Evolutionary conservation across 2,888 invertebrate genomes (phyloP).

Genomic region (Drosophila meridiana): DNA sequence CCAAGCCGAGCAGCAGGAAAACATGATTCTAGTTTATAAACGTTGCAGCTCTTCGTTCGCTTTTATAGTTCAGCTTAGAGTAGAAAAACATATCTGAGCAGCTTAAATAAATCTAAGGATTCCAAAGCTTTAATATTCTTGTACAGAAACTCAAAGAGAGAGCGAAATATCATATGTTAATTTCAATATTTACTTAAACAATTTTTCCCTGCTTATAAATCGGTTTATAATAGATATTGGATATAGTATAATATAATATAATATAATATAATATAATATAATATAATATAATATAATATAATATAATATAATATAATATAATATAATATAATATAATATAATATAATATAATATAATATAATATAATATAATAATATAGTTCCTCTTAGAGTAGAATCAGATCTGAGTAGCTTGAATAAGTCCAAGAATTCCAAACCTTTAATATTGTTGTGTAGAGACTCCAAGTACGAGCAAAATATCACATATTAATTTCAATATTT

Average conservation of each 20-base stretch:
- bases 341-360: too few relatives aligned
- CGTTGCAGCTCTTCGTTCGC: conserved; percentile 27
- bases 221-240: not conserved
- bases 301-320: too few relatives aligned
- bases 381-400: conserved; percentile 17
- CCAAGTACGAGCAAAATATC: too few relatives aligned
- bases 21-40: conserved; percentile 36
- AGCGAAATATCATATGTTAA: not conserved
- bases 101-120: conserved; percentile 5
- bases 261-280: too few relatives aligned
- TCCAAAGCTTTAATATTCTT: not conserved
- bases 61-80: conserved; percentile 17
- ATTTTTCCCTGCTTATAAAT: not conserved
- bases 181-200: not conserved
- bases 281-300: too few relatives aligned
- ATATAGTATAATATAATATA: too few relatives aligned
- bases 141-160: too few relatives aligned
- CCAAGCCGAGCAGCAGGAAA: conserved; percentile 22
- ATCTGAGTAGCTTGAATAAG: conserved; percentile 11
- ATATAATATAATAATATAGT: too few relatives aligned
- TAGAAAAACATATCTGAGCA: conserved; percentile 18
- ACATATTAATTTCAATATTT: too few relatives aligned
- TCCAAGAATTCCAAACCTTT: not conserved
- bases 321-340: too few relatives aligned
- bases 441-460: too few relatives aligned